These are phyloP conservation scores for Petrocephalus microphthalmus DNA, from an alignment of 2,113 vertebrate species.

Conservation along the genomic window DNA sequence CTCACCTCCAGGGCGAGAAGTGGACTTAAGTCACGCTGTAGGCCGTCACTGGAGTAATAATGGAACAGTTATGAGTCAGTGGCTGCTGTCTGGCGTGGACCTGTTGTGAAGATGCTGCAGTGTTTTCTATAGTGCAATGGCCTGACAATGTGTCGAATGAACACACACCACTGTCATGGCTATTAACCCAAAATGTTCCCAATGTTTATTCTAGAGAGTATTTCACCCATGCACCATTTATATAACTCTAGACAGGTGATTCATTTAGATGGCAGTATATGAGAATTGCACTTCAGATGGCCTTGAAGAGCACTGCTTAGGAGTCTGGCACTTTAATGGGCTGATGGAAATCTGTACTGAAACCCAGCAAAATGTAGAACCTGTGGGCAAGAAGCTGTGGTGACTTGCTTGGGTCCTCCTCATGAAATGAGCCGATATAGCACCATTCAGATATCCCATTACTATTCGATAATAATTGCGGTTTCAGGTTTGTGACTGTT, in stretches of 20 bases:
- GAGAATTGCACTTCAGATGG: neutral
- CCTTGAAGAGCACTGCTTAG: neutral
- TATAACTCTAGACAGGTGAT: neutral
- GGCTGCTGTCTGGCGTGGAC: neutral
- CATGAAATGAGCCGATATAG: neutral
- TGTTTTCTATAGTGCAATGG: neutral
- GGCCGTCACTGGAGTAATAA: neutral
- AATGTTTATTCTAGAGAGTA: neutral
- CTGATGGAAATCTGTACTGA: neutral
- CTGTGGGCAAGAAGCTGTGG: neutral
- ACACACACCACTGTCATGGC: neutral
- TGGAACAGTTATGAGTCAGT: neutral
- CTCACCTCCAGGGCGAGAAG: neutral
- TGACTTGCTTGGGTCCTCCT: neutral
- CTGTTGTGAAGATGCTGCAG: neutral
- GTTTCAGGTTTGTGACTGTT: neutral
- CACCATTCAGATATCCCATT: neutral
- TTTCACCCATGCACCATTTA: conserved; percentile 2
- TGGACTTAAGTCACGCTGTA: neutral
- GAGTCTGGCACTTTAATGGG: neutral
- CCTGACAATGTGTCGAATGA: neutral
- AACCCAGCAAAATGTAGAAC: neutral
- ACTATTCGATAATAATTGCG: neutral
- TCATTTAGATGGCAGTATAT: neutral
- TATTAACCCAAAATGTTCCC: neutral